Base-by-base conservation (phyloP, 2,797 vertebrate species). In the Psittacula derbiana region DNA sequence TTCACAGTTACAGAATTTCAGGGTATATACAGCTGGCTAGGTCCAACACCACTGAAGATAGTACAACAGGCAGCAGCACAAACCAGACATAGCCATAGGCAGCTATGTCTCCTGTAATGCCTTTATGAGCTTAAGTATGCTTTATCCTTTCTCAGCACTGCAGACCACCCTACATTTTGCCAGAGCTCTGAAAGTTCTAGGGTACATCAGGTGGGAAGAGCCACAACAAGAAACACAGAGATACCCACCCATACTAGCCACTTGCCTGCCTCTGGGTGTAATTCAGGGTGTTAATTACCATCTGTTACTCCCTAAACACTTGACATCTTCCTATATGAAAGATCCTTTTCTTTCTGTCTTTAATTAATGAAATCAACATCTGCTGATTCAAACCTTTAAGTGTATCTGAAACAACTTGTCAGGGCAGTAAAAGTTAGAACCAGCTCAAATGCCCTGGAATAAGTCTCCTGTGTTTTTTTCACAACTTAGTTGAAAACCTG, bases 71-170 rank as follows among this genome's bases (percentile, higher is more conserved):
- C 10, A 28, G 58, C 44, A 47, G 50, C 31, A 80, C 18, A 33
- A 41, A 36, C 4, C 13, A 46, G 65, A 7, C 23, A 16, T 4
- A 40, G 66, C 38, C 8, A 0, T 0, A 1, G 75, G 49, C 61
- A 73, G 55, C 30, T 3, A 0, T 4, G 33, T 14, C 57, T 93
- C 49, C 67, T 52, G 41, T 16, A 38, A 24, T 2, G 7, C 24
- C 41, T 4, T 0, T 8, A 53, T 4, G 52, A 67, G 65, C 47
- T 79, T 52, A 64, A 36, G 47, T 5, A n/a, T 23, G 5, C 16
- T 47, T 16, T 23, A 36, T 12, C 20, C 36, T n/a, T 44, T 25
- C 64, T n/a, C 64, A 65, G 50, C 47, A 18, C 2, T 58, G 43
- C 50, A 80, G 12, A 65, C 12, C 43, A 70, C 16, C 12, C 30